Evolutionary conservation across 2,797 vertebrate genomes (phyloP).

Genomic region (Ataeniobius toweri): DNA sequence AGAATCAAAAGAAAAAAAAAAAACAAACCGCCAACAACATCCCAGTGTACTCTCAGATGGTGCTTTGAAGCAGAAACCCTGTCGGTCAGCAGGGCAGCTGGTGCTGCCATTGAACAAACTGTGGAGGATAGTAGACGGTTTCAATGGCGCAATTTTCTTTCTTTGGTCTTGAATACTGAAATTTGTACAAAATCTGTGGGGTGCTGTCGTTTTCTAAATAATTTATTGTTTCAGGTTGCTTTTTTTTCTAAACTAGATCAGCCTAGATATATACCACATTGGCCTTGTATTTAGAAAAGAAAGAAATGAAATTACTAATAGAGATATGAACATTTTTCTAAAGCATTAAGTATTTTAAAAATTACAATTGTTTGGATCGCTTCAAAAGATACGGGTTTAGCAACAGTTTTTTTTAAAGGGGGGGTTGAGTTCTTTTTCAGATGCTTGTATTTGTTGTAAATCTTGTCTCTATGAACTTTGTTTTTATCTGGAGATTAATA

Average conservation of each 20-base stretch:
- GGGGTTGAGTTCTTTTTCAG: constrained; percentile 56
- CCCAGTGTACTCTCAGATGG: constrained; percentile 79
- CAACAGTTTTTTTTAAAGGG: constrained; percentile 68
- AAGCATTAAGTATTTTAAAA: constrained; percentile 85
- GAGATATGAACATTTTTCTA: constrained; percentile 87
- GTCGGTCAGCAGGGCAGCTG: constrained; percentile 56
- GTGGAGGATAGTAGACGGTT: constrained; percentile 46
- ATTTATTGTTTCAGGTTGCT: constrained; percentile 73
- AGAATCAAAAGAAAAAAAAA: constrained; percentile 54
- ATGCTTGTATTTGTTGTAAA: constrained; percentile 77
- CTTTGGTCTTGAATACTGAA: constrained; percentile 78
- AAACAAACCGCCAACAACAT: constrained; percentile 76
- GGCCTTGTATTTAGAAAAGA: constrained; percentile 89
- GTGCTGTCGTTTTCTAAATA: constrained; percentile 77
- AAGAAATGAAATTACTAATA: constrained; percentile 85
- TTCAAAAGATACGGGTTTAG: constrained; percentile 88
- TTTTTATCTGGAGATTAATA: constrained; percentile 66
- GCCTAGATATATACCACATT: constrained; percentile 88
- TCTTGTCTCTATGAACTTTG: constrained; percentile 71
- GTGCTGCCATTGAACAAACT: constrained; percentile 75
- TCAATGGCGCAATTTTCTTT: constrained; percentile 62
- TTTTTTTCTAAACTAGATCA: constrained; percentile 82
- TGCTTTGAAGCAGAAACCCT: constrained; percentile 70
- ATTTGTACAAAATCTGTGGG: constrained; percentile 82
- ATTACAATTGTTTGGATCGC: constrained; percentile 82